Evolutionary conservation across 2,113 vertebrate genomes (phyloP).

Genomic region (Oostethus manadensis): DNA sequence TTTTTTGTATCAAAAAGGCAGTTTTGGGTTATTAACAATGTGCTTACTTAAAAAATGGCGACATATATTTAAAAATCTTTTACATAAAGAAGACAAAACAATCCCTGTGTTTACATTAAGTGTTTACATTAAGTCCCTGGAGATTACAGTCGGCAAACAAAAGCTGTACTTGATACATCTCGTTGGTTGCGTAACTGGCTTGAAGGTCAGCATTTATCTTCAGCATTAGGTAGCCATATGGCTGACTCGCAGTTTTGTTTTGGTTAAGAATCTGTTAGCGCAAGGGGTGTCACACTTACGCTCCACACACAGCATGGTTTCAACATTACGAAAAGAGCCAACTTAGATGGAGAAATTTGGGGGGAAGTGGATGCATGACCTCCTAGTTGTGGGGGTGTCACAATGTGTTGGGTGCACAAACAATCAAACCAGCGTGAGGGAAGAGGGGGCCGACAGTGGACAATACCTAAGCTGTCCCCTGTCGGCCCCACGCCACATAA

Average conservation of each 20-base stretch:
- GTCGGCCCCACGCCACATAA: constrained; percentile 64
- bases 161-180: constrained; percentile 6
- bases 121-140: neutral
- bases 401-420: constrained; percentile 42
- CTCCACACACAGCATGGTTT: neutral
- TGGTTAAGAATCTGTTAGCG: neutral
- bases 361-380: constrained; percentile 6
- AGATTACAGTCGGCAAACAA: constrained; percentile 16
- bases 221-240: neutral
- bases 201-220: constrained; percentile 18
- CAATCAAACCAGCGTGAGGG: constrained; percentile 43
- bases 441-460: constrained; percentile 22
- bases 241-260: neutral
- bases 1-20: too few species aligned
- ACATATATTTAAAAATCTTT: too few species aligned
- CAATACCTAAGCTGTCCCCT: constrained; percentile 62
- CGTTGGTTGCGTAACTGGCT: constrained; percentile 15
- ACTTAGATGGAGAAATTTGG: neutral
- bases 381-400: constrained; percentile 26
- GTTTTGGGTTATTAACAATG: too few species aligned
- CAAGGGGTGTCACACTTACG: too few species aligned
- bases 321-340: neutral
- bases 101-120: too few species aligned
- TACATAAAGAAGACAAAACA: too few species aligned
- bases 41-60: too few species aligned